Evolutionary conservation across 2,888 invertebrate species (phyloP).

Genomic region (Megamerina dolium): DNA sequence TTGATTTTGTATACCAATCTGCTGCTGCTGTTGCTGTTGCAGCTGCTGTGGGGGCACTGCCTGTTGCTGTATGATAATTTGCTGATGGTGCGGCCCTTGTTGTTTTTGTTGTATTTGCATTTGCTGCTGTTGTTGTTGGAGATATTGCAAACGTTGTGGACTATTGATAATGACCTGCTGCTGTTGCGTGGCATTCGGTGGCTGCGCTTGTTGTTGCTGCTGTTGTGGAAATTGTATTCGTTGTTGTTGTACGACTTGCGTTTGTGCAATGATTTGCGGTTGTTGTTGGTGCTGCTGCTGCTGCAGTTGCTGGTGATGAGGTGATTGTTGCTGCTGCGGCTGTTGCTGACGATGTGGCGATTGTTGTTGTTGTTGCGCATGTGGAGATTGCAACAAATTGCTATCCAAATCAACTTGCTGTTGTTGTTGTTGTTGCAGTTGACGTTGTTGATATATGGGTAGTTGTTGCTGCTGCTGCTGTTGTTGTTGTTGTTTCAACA

Average conservation of each 20-base stretch:
- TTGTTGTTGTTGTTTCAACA: slow-evolving; percentile 20
- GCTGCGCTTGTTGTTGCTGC: slow-evolving; percentile 40
- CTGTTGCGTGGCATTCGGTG: slow-evolving; percentile 29
- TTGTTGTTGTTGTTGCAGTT: slow-evolving; percentile 25
- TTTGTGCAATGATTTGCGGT: slow-evolving; percentile 19
- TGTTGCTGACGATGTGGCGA: slow-evolving; percentile 33
- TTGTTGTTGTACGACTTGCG: slow-evolving; percentile 30
- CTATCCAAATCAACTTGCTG: slow-evolving; percentile 22
- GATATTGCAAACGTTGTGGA: slow-evolving; percentile 41
- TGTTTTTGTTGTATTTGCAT: slow-evolving; percentile 36
- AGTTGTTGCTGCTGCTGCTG: slow-evolving; percentile 36
- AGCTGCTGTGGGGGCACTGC: slow-evolving; percentile 21
- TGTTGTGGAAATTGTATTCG: slow-evolving; percentile 34
- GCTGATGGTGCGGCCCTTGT: slow-evolving; percentile 33
- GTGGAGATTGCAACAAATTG: slow-evolving; percentile 18
- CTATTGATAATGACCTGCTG: slow-evolving; percentile 47
- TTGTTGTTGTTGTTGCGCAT: slow-evolving; percentile 29
- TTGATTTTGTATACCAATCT: slow-evolving; percentile 32
- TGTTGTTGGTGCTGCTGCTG: slow-evolving; percentile 39
- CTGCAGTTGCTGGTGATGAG: slow-evolving; percentile 36
- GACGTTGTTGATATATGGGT: slow-evolving; percentile 17
- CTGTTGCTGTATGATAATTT: slow-evolving; percentile 27
- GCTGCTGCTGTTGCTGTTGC: slow-evolving; percentile 35
- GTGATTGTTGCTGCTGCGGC: slow-evolving; percentile 49
- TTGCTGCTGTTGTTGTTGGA: slow-evolving; percentile 43